Percentiles rank a stretch among this genome's conserved stretches.
Conservation (phyloP, 2,113 vertebrate species). For the Microcebus jonahi region DNA sequence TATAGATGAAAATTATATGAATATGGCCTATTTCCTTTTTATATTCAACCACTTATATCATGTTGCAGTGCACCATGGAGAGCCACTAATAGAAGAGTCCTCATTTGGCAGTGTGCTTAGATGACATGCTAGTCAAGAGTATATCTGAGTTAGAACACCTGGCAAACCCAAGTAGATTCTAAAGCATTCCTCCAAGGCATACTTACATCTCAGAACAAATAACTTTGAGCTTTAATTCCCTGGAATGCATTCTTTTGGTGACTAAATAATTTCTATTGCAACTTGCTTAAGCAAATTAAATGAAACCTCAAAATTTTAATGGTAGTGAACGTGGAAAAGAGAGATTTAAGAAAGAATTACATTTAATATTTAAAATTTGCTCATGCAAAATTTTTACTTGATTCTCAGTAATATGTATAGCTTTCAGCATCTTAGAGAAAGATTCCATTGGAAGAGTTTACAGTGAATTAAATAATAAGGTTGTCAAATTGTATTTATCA, state of each 20-base stretch:
- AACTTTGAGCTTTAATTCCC: neutral
- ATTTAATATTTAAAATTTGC: constrained; percentile 20
- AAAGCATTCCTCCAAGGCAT: constrained; percentile 20
- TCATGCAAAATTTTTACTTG: constrained; percentile 25
- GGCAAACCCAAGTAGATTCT: constrained; percentile 3
- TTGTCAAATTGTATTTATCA: neutral
- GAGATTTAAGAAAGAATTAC: constrained; percentile 30
- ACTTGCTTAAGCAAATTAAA: constrained; percentile 60
- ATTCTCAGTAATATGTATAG: neutral
- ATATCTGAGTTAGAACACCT: constrained; percentile 54
- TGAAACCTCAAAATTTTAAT: constrained; percentile 40
- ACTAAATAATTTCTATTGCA: constrained; percentile 42
- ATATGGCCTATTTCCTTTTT: constrained; percentile 12
- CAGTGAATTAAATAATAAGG: constrained; percentile 11
- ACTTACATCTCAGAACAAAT: constrained; percentile 36
- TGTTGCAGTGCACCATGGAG: neutral
- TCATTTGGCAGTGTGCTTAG: constrained; percentile 37
- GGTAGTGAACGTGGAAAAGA: neutral
- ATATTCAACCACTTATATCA: neutral
- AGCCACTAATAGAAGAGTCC: neutral
- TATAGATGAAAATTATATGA: neutral
- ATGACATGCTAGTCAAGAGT: constrained; percentile 41
- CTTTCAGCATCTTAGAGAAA: neutral
- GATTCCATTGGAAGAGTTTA: neutral
- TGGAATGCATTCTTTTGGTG: constrained; percentile 19